phyloP scores from a whole-genome alignment of 2,113 vertebrate species.

The Phyllopteryx taeniolatus region DNA sequence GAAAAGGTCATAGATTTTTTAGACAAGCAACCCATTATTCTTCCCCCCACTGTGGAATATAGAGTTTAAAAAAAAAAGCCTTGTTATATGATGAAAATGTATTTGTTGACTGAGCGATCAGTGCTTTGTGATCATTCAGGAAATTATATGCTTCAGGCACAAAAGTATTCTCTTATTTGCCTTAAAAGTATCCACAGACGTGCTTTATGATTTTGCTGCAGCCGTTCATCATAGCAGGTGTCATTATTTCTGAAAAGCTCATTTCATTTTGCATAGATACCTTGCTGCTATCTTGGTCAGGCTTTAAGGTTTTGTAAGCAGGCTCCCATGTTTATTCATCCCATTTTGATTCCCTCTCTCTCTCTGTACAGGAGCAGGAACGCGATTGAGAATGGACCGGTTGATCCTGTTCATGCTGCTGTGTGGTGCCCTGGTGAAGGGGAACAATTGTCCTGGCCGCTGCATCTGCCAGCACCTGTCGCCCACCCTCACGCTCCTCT shows the following conservation, averaged over 20 bases:
- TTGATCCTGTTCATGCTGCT: constrained; percentile 83
- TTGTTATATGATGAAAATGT: constrained; percentile 31
- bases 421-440: constrained; percentile 76
- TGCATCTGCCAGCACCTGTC: constrained; percentile 93
- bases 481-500: constrained; percentile 89
- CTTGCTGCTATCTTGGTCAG: constrained; percentile 46
- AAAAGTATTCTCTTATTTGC: constrained; percentile 45
- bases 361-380: constrained; percentile 64
- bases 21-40: constrained; percentile 43
- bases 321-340: constrained; percentile 49
- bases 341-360: constrained; percentile 36
- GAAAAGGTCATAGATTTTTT: constrained; percentile 65
- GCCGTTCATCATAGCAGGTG: constrained; percentile 65
- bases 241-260: constrained; percentile 62
- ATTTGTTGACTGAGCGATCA: constrained; percentile 28
- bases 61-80: constrained; percentile 27
- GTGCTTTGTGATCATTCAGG: constrained; percentile 36
- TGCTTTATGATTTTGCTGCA: constrained; percentile 30
- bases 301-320: constrained; percentile 43
- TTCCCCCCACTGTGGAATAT: constrained; percentile 30
- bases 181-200: constrained; percentile 51
- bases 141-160: constrained; percentile 36
- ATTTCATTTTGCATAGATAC: constrained; percentile 65
- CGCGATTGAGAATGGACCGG: constrained; percentile 79
- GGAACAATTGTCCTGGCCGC: constrained; percentile 83